Conservation (phyloP, 2,888 invertebrate genomes). For the Cosmia trapezina region DNA sequence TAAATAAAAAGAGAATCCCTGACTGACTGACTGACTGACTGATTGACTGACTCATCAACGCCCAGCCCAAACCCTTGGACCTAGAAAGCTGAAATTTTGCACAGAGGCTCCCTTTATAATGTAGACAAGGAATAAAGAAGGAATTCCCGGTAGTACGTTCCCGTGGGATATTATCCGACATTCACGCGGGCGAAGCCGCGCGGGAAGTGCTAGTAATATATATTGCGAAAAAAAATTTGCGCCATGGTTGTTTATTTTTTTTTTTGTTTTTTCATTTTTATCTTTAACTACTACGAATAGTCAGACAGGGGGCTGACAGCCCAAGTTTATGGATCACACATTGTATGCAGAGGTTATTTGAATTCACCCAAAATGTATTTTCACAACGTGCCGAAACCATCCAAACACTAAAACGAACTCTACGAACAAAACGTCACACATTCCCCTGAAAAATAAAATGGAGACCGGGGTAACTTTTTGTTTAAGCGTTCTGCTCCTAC, state of each 20-base stretch:
- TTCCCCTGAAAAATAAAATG: slow-evolving; percentile 48
- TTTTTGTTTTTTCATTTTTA: background rate
- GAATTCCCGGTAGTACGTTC: too few species aligned
- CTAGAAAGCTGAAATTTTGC: too few species aligned
- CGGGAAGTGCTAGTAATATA: too few species aligned
- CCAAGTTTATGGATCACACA: background rate
- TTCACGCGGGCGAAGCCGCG: too few species aligned
- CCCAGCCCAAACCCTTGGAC: too few species aligned
- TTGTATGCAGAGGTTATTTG: background rate
- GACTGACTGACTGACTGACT: too few species aligned
- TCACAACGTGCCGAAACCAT: background rate
- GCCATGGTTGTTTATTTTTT: background rate
- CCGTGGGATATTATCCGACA: too few species aligned
- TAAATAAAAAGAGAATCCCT: too few species aligned
- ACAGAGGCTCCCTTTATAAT: too few species aligned
- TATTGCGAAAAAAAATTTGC: background rate
- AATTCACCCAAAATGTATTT: slow-evolving; percentile 15
- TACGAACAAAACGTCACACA: slow-evolving; percentile 29
- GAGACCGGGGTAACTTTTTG: slow-evolving; percentile 40
- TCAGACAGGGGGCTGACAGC: background rate
- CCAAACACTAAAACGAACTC: slow-evolving; percentile 18
- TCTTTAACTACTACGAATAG: background rate
- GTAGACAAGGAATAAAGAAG: too few species aligned
- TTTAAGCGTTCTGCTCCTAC: slow-evolving; percentile 15
- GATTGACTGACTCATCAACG: too few species aligned